Evolutionary conservation across 2,888 invertebrate species (phyloP).

Genomic region (Hermodice carunculata): DNA sequence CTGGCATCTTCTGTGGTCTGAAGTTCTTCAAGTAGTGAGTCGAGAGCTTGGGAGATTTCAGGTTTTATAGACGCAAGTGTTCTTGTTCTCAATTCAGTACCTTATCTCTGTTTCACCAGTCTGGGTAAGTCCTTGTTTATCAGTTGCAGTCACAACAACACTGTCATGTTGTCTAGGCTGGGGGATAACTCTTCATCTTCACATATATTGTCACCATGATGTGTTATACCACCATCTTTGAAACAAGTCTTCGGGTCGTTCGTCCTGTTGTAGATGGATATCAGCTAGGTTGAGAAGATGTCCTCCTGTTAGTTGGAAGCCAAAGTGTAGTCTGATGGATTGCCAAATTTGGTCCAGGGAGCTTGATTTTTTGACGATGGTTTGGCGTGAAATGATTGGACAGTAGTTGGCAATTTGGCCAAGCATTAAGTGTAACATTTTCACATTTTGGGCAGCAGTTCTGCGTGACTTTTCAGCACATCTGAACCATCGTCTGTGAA

Average conservation of each 20-base stretch:
- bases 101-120: conserved; percentile 40
- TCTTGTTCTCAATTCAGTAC: conserved; percentile 35
- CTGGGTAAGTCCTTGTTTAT: conserved; percentile 28
- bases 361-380: no score
- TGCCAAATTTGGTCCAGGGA: no score
- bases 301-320: conserved; percentile 45
- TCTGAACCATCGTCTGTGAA: no score
- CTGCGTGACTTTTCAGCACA: no score
- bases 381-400: no score
- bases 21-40: conserved; percentile 38
- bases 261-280: conserved; percentile 32
- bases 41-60: conserved; percentile 39
- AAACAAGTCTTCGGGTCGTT: conserved; percentile 40
- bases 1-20: conserved; percentile 22
- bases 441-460: no score
- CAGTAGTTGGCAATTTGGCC: no score
- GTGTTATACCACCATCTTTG: conserved; percentile 30
- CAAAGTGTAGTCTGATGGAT: conserved; percentile 40
- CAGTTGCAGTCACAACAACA: conserved; percentile 36
- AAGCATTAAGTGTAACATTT: no score
- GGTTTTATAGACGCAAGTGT: conserved; percentile 44
- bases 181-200: conserved; percentile 34
- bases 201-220: conserved; percentile 8
- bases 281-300: conserved; percentile 39
- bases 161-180: conserved; percentile 38